Conservation (phyloP, 2,113 vertebrate species). For the Trachemys scripta region DNA sequence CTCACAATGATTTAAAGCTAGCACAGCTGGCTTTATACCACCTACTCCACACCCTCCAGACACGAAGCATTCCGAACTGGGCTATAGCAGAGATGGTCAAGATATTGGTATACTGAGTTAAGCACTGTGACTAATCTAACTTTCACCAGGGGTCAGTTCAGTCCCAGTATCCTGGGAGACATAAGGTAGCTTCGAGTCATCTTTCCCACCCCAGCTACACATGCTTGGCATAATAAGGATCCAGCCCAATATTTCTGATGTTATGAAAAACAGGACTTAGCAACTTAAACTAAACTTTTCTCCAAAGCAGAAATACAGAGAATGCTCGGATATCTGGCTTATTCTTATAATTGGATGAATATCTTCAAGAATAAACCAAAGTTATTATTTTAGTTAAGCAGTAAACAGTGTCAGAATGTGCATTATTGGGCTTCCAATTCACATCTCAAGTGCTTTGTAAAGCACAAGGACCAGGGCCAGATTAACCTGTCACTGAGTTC, state of each 20-base stretch:
- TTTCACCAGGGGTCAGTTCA: not conserved
- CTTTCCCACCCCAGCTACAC: not conserved
- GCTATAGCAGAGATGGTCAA: not conserved
- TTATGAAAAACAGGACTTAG: not conserved
- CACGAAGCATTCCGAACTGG: not conserved
- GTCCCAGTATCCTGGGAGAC: not conserved
- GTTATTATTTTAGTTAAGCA: not conserved
- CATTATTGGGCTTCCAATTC: not conserved
- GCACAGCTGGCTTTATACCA: not conserved
- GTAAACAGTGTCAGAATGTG: not conserved
- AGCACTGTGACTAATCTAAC: not conserved
- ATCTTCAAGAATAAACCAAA: not conserved
- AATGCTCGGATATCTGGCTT: not conserved
- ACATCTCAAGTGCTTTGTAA: accelerated
- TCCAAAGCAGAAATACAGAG: not conserved
- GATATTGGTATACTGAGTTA: not conserved
- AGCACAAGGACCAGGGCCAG: not conserved
- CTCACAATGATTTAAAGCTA: not conserved
- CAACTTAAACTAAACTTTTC: not conserved
- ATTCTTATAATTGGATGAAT: not conserved
- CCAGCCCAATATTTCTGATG: not conserved
- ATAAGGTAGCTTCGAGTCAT: not conserved
- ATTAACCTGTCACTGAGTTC: not conserved
- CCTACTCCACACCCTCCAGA: not conserved
- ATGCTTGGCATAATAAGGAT: not conserved